Evolutionary conservation across 2,888 invertebrate species (phyloP).

Genomic region (Mimas tiliae): DNA sequence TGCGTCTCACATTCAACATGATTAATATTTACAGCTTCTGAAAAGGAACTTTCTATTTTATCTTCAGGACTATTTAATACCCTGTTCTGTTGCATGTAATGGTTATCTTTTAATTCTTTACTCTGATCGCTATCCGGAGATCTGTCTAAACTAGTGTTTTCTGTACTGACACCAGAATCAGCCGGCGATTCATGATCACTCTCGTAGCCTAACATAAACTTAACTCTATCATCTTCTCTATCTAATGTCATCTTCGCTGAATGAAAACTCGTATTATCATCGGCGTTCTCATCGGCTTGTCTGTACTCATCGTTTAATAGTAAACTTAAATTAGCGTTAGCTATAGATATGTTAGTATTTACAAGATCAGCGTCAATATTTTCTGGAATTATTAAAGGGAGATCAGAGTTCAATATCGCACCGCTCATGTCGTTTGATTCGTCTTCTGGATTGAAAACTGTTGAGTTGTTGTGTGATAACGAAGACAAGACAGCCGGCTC

Average conservation of each 20-base stretch:
- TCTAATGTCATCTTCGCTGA: slow-evolving; percentile 66
- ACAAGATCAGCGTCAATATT: slow-evolving; percentile 72
- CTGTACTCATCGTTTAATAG: slow-evolving; percentile 80
- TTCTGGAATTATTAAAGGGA: slow-evolving; percentile 72
- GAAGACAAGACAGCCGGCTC: slow-evolving; percentile 83
- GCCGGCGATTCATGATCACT: slow-evolving; percentile 78
- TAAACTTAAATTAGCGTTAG: slow-evolving; percentile 86
- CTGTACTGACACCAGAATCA: slow-evolving; percentile 90
- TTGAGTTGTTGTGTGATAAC: slow-evolving; percentile 77
- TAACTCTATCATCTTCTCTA: slow-evolving; percentile 66
- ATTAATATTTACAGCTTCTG: slow-evolving; percentile 70
- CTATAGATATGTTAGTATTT: slow-evolving; percentile 85
- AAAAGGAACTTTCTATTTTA: slow-evolving; percentile 68
- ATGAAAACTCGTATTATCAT: slow-evolving; percentile 68
- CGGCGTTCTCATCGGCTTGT: slow-evolving; percentile 55
- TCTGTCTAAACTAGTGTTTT: slow-evolving; percentile 88
- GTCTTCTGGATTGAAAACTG: slow-evolving; percentile 74
- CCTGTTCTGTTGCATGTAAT: slow-evolving; percentile 76
- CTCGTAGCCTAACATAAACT: slow-evolving; percentile 79
- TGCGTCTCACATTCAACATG: slow-evolving; percentile 65
- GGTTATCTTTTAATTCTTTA: slow-evolving; percentile 63
- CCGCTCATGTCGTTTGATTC: slow-evolving; percentile 54
- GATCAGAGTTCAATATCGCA: slow-evolving; percentile 62
- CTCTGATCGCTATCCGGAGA: slow-evolving; percentile 85
- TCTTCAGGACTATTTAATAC: slow-evolving; percentile 64